Base-by-base conservation (phyloP, 1,140 invertebrate species). In the Ylistrum balloti region DNA sequence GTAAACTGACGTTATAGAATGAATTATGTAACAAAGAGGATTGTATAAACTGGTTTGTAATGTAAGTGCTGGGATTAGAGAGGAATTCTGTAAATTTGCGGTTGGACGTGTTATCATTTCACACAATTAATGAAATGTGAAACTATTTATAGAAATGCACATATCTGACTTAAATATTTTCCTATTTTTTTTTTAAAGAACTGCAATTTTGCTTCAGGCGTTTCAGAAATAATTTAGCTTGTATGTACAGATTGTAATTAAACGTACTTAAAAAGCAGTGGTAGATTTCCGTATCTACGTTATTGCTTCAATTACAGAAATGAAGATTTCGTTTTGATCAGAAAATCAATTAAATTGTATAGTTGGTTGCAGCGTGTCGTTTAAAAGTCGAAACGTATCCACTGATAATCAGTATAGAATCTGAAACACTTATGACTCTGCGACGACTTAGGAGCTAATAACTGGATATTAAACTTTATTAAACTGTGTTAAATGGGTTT, bases 401-500 rank as follows among this genome's bases (percentile, higher is more conserved):
- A 5, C 5, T 74, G 56, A 74, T 74, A 17, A 74, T 74, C 56
- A n/a, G 2, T 9, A 0, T 74, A 74, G 56, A 74, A 74, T 28
- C 22, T 28, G n/a, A 74, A n/a, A 74, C n/a, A 74, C 28, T n/a
- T n/a, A 74, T n/a, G 56, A 28, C 22, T 28, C 28, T 28, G 17
- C 2, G 56, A 28, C 56, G 56, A 28, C 56, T 2, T 74, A 28
- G n/a, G n/a, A 74, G 28, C n/a, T 74, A n/a, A 74, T 74, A 28
- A 74, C 22, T 28, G 17, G 56, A 74, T 74, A 74, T 74, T 28
- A 74, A 74, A 74, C 56, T 74, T 74, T 74, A 74, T 74, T 74
- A 74, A 74, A 74, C 56, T 74, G 56, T 74, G 56, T 74, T 74
- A 74, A 74, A 74, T 22, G 22, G 22, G n/a, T 74, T n/a, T 74